Percentiles rank a stretch among this genome's conserved stretches.
Evolutionary conservation across 2,888 invertebrate genomes (phyloP).

Genomic region (Barypeithes pellucidus): DNA sequence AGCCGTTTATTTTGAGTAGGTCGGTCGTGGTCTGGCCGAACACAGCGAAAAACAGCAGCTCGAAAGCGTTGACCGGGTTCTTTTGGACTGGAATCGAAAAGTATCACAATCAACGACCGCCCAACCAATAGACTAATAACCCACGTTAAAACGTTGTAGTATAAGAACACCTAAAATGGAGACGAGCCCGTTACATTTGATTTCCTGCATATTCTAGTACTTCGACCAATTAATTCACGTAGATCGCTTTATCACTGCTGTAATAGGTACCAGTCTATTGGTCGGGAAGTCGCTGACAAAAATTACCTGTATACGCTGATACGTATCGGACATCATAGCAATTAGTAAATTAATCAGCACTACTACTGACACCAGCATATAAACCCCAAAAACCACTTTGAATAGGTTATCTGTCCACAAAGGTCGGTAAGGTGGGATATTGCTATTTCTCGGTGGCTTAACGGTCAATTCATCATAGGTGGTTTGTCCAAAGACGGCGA

Average conservation of each 20-base stretch:
- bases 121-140: constrained; percentile 36
- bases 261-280: constrained; percentile 6
- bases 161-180: neutral
- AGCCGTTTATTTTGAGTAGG: constrained; percentile 81
- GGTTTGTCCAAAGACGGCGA: constrained; percentile 97
- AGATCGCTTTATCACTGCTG: neutral
- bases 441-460: constrained; percentile 83
- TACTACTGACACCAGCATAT: constrained; percentile 98
- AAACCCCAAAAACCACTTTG: constrained; percentile 95
- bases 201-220: too few species aligned
- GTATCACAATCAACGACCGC: constrained; percentile 47
- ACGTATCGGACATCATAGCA: constrained; percentile 99
- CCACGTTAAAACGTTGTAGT: constrained; percentile 22
- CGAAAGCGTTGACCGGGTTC: constrained; percentile 94
- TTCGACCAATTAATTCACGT: too few species aligned
- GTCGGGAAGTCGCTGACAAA: constrained; percentile 51
- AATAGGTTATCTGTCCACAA: constrained; percentile 90
- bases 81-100: constrained; percentile 87
- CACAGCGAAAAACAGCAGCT: constrained; percentile 98
- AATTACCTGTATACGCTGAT: constrained; percentile 98
- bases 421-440: constrained; percentile 82
- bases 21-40: constrained; percentile 94
- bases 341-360: constrained; percentile 99
- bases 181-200: too few species aligned
- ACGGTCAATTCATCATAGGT: constrained; percentile 83